A percentile compares a stretch with the other conserved stretches of the same genome.
phyloP scores from a whole-genome alignment of 64 coral and sea anemone species.

The Stichodactyla mertensii region DNA sequence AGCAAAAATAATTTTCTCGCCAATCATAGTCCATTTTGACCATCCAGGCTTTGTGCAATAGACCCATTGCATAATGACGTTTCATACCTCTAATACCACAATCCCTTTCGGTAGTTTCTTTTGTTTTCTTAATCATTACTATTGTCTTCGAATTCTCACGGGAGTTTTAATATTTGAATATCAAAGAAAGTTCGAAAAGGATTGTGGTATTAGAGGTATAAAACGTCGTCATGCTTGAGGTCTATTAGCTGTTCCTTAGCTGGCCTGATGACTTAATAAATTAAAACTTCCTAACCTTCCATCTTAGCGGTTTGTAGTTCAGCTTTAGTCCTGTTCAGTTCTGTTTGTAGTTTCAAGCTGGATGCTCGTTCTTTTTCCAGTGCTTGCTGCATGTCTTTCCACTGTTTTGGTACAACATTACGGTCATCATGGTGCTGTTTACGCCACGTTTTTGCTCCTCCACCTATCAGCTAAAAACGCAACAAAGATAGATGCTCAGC shows the following conservation, averaged over 20 bases:
- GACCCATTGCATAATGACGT: too few species aligned
- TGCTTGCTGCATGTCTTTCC: slow-evolving; percentile 93
- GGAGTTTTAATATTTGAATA: too few species aligned
- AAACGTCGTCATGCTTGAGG: too few species aligned
- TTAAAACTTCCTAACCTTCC: slow-evolving; percentile 56
- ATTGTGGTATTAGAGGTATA: too few species aligned
- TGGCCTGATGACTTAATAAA: neutral
- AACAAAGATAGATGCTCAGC: neutral
- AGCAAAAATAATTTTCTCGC: too few species aligned
- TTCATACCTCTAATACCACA: too few species aligned
- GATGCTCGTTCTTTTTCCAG: slow-evolving; percentile 89
- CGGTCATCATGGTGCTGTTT: slow-evolving; percentile 74
- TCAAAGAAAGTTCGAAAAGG: too few species aligned
- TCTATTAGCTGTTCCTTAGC: neutral
- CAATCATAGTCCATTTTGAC: neutral
- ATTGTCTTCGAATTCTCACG: too few species aligned
- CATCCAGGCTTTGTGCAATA: too few species aligned
- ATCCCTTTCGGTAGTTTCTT: too few species aligned
- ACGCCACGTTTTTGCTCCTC: slow-evolving; percentile 75
- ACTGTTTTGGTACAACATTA: slow-evolving; percentile 86
- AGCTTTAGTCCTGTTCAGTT: slow-evolving; percentile 70
- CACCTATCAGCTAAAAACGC: slow-evolving; percentile 52
- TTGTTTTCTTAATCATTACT: too few species aligned
- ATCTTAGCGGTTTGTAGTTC: slow-evolving; percentile 70
- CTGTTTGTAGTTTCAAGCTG: slow-evolving; percentile 78